Evolutionary conservation across 1,140 invertebrate species (phyloP).

Genomic region (Atta colombica): DNA sequence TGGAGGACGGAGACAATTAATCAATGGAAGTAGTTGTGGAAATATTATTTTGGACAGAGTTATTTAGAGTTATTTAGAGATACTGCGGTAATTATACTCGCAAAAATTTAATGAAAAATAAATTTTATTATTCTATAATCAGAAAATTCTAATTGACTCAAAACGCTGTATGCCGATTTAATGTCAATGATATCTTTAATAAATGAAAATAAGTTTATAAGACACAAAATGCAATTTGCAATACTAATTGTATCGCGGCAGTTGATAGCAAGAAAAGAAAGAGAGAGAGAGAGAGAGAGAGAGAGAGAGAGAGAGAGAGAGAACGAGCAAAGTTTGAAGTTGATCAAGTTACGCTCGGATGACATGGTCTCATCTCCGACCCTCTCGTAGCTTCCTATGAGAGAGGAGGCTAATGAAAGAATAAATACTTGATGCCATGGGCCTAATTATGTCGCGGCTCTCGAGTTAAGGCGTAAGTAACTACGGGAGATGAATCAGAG

Average conservation of each 20-base stretch:
- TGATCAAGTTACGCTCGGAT: slow-evolving; percentile 70
- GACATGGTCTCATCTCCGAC: slow-evolving; percentile 61
- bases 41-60: neutral
- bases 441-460: slow-evolving; percentile 80
- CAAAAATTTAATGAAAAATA: slow-evolving; percentile 6
- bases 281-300: neutral
- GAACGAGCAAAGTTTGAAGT: slow-evolving; percentile 67
- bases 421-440: slow-evolving; percentile 78
- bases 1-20: slow-evolving; percentile 15
- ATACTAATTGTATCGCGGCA: slow-evolving; percentile 62
- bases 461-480: slow-evolving; percentile 44
- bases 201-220: slow-evolving; percentile 15
- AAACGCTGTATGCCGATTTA: neutral
- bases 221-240: slow-evolving; percentile 42
- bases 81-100: neutral
- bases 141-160: neutral
- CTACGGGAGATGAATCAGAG: slow-evolving; percentile 64
- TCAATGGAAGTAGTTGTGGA: neutral
- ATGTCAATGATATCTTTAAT: neutral
- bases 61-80: neutral
- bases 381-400: slow-evolving; percentile 48
- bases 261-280: neutral
- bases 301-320: neutral
- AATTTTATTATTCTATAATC: neutral
- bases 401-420: slow-evolving; percentile 74